phyloP scores from a whole-genome alignment of 2,888 invertebrate species.

The Lycia hirtaria region DNA sequence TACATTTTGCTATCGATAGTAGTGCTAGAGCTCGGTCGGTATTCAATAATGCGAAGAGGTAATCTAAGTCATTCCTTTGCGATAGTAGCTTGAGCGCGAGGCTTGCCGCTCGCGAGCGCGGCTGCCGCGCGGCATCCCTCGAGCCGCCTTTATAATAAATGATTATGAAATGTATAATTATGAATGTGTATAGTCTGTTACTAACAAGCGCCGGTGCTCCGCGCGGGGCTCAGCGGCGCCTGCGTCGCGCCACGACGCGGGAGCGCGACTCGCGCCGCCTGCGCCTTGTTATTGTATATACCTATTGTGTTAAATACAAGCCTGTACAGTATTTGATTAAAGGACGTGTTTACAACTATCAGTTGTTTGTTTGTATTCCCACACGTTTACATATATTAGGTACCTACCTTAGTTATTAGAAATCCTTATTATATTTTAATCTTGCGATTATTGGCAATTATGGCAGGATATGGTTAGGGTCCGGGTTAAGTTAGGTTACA shows the following conservation, averaged over 20 bases:
- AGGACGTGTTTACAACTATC: conserved; percentile 76
- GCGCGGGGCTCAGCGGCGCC: neutral
- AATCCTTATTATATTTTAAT: no score
- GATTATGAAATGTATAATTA: neutral
- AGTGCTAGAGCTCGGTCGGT: no score
- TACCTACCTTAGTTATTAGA: no score
- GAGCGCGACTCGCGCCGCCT: conserved; percentile 30
- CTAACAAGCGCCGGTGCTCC: neutral
- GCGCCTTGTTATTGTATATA: conserved; percentile 63
- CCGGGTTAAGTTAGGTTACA: no score
- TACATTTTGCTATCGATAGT: no score
- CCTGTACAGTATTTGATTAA: conserved; percentile 83
- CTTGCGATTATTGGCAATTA: no score
- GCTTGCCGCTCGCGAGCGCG: conserved; percentile 1
- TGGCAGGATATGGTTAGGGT: no score
- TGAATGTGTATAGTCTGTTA: neutral
- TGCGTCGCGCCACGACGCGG: neutral
- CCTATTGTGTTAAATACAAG: conserved; percentile 64
- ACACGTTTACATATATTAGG: no score
- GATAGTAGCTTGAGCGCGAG: conserved; percentile 45
- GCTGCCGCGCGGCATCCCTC: no score
- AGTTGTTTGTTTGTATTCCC: conserved; percentile 31
- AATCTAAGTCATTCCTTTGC: conserved; percentile 73
- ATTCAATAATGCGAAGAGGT: conserved; percentile 49
- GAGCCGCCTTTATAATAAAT: neutral